Evolutionary conservation across 2,113 vertebrate species (phyloP).

Genomic region (Struthidea cinerea): DNA sequence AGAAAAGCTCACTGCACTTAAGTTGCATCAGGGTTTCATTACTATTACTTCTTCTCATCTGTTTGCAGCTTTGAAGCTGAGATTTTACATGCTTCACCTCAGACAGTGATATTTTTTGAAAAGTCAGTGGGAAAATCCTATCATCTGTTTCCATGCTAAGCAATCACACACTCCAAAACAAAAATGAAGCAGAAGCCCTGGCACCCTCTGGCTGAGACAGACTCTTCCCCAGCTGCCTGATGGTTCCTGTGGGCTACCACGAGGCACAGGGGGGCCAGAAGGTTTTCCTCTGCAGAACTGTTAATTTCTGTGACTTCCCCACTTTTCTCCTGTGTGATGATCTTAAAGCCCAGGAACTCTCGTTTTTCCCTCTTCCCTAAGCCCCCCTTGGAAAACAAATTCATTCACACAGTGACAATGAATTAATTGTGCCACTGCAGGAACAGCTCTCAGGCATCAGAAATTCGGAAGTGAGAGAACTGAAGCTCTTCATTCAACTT

Average conservation of each 20-base stretch:
- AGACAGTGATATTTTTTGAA: not conserved
- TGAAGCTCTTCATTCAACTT: conserved; percentile 28
- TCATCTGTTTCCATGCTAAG: not conserved
- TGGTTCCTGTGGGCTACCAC: not conserved
- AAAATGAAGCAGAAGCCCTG: not conserved
- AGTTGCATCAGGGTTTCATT: not conserved
- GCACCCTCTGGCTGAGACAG: not conserved
- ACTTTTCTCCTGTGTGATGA: not conserved
- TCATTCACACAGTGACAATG: not conserved
- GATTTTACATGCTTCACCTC: conserved; percentile 5
- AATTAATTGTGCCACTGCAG: not conserved
- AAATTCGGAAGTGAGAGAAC: conserved; percentile 39
- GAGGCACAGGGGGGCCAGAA: not conserved
- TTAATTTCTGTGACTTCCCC: not conserved
- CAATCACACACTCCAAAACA: not conserved
- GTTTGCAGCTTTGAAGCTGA: not conserved
- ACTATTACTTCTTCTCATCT: not conserved
- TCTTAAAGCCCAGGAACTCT: not conserved
- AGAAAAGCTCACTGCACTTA: not conserved
- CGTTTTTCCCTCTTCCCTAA: not conserved
- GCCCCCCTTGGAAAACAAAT: not conserved
- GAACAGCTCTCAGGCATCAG: conserved; percentile 24
- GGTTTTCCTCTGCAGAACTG: not conserved
- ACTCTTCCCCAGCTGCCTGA: not conserved
- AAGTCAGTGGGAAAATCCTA: not conserved